Percentiles rank a stretch among this genome's conserved stretches.
These are phyloP conservation scores for Rissa tridactyla DNA, from an alignment of 2,113 vertebrate species.

Conservation along the genomic window DNA sequence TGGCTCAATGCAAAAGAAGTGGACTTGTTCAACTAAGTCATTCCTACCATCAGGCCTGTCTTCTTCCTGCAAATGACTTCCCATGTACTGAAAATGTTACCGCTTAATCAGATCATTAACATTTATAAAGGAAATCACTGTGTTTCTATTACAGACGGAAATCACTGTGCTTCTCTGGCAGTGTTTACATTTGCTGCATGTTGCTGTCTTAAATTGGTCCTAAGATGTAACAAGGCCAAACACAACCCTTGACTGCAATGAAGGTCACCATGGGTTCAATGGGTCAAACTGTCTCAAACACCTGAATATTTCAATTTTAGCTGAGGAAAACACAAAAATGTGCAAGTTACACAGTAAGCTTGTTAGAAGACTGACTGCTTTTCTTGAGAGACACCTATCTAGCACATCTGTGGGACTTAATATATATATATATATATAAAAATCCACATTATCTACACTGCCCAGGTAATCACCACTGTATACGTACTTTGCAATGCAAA, in stretches of 20 bases:
- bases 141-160: neutral
- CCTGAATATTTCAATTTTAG: neutral
- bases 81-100: neutral
- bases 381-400: neutral
- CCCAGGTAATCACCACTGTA: neutral
- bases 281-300: neutral
- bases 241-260: neutral
- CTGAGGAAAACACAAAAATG: neutral
- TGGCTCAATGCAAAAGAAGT: neutral
- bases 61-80: neutral
- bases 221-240: neutral
- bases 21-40: neutral
- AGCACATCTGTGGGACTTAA: neutral
- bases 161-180: neutral
- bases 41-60: neutral
- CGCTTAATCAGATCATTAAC: constrained; percentile 10
- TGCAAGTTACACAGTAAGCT: neutral
- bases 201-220: neutral
- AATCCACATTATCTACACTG: neutral
- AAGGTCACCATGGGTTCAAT: neutral
- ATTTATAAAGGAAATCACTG: neutral
- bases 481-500: neutral
- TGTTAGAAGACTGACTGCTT: neutral
- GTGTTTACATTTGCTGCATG: neutral
- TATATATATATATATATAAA: neutral